Evolutionary conservation across 1,140 invertebrate genomes (phyloP).

Genomic region (Pollicipes pollicipes): DNA sequence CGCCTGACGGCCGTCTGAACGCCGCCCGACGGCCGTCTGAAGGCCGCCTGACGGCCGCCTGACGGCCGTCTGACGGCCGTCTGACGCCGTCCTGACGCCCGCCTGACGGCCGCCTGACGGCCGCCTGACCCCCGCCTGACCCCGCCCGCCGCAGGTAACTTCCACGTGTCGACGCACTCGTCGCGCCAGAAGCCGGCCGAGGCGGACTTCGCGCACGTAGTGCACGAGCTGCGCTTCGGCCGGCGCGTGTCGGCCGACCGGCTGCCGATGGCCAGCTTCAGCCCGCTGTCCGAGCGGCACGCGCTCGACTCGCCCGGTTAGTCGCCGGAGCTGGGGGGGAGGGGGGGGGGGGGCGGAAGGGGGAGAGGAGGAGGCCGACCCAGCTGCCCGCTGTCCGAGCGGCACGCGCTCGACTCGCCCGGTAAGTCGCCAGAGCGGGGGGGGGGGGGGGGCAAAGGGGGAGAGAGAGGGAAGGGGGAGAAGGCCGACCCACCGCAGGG

Average conservation of each 20-base stretch:
- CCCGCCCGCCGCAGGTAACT: constrained; percentile 29
- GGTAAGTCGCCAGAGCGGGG: background rate
- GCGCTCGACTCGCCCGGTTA: background rate
- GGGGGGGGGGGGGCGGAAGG: too few relatives aligned
- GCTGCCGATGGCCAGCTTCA: constrained; percentile 30
- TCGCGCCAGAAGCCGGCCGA: constrained; percentile 29
- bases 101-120: too few relatives aligned
- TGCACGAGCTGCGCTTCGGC: constrained; percentile 37
- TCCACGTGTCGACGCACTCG: constrained; percentile 42
- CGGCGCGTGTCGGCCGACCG: constrained; percentile 18
- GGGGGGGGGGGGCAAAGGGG: too few relatives aligned
- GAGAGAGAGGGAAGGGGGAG: too few relatives aligned
- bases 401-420: constrained; percentile 8
- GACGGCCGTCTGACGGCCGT: too few relatives aligned
- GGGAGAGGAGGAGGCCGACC: too few relatives aligned
- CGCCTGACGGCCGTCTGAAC: too few relatives aligned
- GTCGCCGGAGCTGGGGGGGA: background rate
- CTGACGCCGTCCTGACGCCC: background rate
- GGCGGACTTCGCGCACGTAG: constrained; percentile 36
- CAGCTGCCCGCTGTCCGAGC: constrained; percentile 29
- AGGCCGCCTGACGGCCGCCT: too few relatives aligned
- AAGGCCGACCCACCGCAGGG: too few relatives aligned
- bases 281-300: constrained; percentile 28
- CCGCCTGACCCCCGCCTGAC: too few relatives aligned
- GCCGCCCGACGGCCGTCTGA: too few relatives aligned